Evolutionary conservation across 2,888 invertebrate genomes (phyloP).

Genomic region (Dorcus hopei): DNA sequence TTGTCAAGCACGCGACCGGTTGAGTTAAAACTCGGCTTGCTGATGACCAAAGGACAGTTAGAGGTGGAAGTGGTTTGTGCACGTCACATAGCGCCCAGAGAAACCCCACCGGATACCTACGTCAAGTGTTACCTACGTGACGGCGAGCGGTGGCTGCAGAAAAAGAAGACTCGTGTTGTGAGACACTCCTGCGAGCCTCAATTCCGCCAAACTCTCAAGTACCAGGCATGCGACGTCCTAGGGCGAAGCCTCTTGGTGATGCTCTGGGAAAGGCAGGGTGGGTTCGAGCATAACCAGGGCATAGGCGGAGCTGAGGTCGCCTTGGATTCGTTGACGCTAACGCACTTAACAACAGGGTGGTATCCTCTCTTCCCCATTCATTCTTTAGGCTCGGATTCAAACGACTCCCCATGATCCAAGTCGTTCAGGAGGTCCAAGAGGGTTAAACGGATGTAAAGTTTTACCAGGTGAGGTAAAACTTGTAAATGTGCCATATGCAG

Average conservation of each 20-base stretch:
- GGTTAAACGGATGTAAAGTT: constrained; percentile 22
- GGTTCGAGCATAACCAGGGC: constrained; percentile 78
- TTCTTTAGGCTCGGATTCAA: constrained; percentile 68
- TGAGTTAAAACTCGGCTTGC: constrained; percentile 82
- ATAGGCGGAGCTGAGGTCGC: constrained; percentile 85
- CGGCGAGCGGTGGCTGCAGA: constrained; percentile 84
- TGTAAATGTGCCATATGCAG: constrained; percentile 5
- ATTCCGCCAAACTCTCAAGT: constrained; percentile 85
- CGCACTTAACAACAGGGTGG: constrained; percentile 83
- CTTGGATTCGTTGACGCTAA: constrained; percentile 75
- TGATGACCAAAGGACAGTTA: constrained; percentile 87
- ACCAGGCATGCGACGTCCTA: constrained; percentile 73
- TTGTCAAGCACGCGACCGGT: constrained; percentile 68
- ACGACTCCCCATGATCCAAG: constrained; percentile 49
- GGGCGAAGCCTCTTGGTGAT: constrained; percentile 83
- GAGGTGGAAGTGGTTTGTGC: constrained; percentile 80
- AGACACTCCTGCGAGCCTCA: constrained; percentile 80
- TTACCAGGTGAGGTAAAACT: constrained; percentile 12
- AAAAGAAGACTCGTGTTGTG: constrained; percentile 85
- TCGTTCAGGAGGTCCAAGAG: constrained; percentile 13
- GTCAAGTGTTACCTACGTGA: constrained; percentile 91
- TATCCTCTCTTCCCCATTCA: constrained; percentile 88
- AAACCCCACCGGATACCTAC: constrained; percentile 82
- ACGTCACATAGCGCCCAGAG: constrained; percentile 65
- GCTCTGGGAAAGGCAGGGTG: constrained; percentile 89